phyloP scores from a whole-genome alignment of 2,113 vertebrate genomes.

The Cephalopterus ornatus region DNA sequence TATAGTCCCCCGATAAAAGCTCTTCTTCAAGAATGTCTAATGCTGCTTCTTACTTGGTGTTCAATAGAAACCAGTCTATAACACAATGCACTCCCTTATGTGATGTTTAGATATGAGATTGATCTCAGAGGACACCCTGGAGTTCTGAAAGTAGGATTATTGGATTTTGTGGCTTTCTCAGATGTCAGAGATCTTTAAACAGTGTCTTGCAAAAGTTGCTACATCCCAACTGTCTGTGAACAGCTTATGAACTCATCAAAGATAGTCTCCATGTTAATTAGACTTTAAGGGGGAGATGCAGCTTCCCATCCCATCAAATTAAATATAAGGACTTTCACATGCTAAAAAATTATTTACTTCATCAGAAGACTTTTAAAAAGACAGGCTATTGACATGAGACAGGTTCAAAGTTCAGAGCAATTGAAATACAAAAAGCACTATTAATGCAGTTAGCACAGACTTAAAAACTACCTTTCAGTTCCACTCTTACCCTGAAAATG shows the following conservation, averaged over 20 bases:
- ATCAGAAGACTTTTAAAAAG: slow-evolving; percentile 51
- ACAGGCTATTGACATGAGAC: slow-evolving; percentile 27
- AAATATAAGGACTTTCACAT: slow-evolving; percentile 79
- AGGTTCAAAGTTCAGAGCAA: slow-evolving; percentile 4
- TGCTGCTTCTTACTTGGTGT: slow-evolving; percentile 89
- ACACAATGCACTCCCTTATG: slow-evolving; percentile 86
- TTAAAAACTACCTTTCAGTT: background rate
- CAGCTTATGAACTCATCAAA: slow-evolving; percentile 96
- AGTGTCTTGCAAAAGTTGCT: slow-evolving; percentile 96
- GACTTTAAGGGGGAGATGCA: slow-evolving; percentile 52
- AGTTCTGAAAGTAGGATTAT: slow-evolving; percentile 99
- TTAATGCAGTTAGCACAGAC: background rate
- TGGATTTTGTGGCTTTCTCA: slow-evolving; percentile 98
- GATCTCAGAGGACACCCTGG: slow-evolving; percentile 93
- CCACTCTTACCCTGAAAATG: background rate
- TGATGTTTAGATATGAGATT: slow-evolving; percentile 99
- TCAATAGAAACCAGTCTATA: slow-evolving; percentile 86
- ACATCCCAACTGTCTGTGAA: slow-evolving; percentile 88
- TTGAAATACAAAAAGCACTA: background rate
- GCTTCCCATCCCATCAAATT: slow-evolving; percentile 46
- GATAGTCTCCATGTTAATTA: slow-evolving; percentile 89
- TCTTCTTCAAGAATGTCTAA: slow-evolving; percentile 83
- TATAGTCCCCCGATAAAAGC: slow-evolving; percentile 82
- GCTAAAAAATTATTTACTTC: slow-evolving; percentile 68
- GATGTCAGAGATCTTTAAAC: slow-evolving; percentile 99